Conservation (phyloP, 2,113 vertebrate species). For the Eleginops maclovinus region DNA sequence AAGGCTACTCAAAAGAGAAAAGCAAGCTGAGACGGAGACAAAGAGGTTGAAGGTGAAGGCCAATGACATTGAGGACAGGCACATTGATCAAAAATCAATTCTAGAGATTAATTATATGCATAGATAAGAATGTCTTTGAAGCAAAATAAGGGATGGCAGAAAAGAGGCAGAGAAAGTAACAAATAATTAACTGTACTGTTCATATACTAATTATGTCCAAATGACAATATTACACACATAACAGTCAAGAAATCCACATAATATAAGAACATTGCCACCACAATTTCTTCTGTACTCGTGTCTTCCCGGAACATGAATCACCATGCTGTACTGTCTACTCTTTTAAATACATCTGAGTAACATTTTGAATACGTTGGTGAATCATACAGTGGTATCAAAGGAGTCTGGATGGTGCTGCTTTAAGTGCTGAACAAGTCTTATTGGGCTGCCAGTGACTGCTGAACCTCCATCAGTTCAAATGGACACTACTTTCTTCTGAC, state of each 20-base stretch:
- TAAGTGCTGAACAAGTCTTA: constrained; percentile 27
- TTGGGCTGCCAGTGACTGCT: constrained; percentile 31
- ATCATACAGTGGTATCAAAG: constrained; percentile 21
- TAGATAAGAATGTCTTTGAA: constrained; percentile 21
- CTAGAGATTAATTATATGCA: constrained; percentile 29
- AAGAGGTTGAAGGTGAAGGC: constrained; percentile 32
- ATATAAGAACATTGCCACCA: not conserved
- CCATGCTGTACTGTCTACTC: not conserved
- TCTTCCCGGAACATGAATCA: not conserved
- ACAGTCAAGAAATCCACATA: not conserved
- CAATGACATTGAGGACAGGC: not conserved
- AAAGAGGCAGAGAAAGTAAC: not conserved
- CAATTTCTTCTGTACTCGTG: not conserved
- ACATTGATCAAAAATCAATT: constrained; percentile 38
- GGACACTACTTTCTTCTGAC: constrained; percentile 14
- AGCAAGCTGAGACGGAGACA: constrained; percentile 6
- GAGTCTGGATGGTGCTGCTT: constrained; percentile 2
- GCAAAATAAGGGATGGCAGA: not conserved
- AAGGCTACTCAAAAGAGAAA: not conserved
- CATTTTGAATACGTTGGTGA: constrained; percentile 11
- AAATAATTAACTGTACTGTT: not conserved
- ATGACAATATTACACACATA: no score
- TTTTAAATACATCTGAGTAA: constrained; percentile 11
- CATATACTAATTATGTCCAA: no score
- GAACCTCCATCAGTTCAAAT: constrained; percentile 31